Evolutionary conservation across 2,888 invertebrate species (phyloP).

Genomic region (Leptarthrus brevirostris): DNA sequence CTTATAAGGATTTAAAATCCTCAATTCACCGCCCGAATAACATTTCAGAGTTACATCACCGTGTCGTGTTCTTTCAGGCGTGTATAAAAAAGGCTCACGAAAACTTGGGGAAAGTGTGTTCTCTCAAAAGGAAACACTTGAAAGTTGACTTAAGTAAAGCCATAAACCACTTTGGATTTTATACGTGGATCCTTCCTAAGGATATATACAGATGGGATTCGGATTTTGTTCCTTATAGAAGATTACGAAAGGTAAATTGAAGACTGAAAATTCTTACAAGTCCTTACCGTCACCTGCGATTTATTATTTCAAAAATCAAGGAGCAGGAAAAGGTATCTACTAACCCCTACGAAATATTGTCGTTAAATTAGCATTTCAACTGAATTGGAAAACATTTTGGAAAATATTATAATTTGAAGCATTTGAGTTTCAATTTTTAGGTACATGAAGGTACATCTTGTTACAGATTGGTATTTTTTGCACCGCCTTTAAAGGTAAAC

Average conservation of each 20-base stretch:
- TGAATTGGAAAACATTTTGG: too few species aligned
- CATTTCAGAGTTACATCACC: background rate
- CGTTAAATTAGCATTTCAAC: too few species aligned
- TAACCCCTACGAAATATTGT: too few species aligned
- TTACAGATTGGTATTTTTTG: too few species aligned
- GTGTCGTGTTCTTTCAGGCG: background rate
- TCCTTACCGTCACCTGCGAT: slow-evolving; percentile 27
- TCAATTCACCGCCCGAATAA: background rate
- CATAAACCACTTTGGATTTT: slow-evolving; percentile 16
- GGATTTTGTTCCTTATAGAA: background rate
- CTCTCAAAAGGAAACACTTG: slow-evolving; percentile 15
- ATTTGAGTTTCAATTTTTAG: too few species aligned
- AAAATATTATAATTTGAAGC: too few species aligned
- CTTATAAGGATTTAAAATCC: background rate
- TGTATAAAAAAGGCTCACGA: slow-evolving; percentile 8
- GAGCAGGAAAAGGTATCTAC: too few species aligned
- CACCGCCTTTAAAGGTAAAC: too few species aligned
- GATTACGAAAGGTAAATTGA: slow-evolving; percentile 32
- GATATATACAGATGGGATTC: background rate
- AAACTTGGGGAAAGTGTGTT: slow-evolving; percentile 11
- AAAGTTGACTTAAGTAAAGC: slow-evolving; percentile 19
- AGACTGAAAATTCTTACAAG: slow-evolving; percentile 25
- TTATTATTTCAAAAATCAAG: slow-evolving; percentile 17
- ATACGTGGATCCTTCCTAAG: background rate
- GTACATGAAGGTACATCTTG: too few species aligned